phyloP scores from a whole-genome alignment of 92 coral and sea anemone species.

The Heteractis magnifica region DNA sequence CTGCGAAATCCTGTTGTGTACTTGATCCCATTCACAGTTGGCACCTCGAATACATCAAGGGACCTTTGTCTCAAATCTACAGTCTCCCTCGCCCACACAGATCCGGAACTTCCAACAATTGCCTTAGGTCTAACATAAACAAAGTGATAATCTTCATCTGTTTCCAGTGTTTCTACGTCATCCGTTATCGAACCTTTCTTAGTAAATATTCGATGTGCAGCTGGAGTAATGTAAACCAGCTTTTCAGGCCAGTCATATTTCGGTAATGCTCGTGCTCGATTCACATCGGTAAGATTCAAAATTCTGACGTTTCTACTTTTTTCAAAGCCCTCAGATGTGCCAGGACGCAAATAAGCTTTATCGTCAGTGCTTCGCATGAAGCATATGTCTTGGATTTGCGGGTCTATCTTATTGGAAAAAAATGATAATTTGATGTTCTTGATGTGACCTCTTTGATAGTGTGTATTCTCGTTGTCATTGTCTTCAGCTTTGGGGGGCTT shows the following conservation, averaged over 20 bases:
- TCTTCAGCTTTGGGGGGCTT: constrained; percentile 50
- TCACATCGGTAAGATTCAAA: background rate
- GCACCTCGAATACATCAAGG: background rate
- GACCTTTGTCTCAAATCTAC: background rate
- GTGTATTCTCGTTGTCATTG: background rate
- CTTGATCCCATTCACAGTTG: background rate
- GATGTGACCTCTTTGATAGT: background rate
- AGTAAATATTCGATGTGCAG: background rate
- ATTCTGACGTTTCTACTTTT: background rate
- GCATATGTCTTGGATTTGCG: constrained; percentile 13
- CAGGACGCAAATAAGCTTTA: background rate
- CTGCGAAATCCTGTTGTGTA: background rate
- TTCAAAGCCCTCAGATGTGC: background rate
- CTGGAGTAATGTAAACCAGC: constrained; percentile 8
- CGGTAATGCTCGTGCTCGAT: background rate
- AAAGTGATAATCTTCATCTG: background rate
- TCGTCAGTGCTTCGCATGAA: constrained; percentile 24
- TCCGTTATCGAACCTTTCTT: background rate
- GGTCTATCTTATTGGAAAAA: constrained; percentile 13
- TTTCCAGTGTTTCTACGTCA: background rate
- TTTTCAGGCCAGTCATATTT: constrained; percentile 17
- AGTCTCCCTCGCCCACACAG: background rate
- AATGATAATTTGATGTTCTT: background rate
- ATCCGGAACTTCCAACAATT: background rate
- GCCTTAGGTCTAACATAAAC: background rate